These are phyloP conservation scores for Coilia nasus DNA, from an alignment of 2,797 vertebrate species.

Conservation along the genomic window DNA sequence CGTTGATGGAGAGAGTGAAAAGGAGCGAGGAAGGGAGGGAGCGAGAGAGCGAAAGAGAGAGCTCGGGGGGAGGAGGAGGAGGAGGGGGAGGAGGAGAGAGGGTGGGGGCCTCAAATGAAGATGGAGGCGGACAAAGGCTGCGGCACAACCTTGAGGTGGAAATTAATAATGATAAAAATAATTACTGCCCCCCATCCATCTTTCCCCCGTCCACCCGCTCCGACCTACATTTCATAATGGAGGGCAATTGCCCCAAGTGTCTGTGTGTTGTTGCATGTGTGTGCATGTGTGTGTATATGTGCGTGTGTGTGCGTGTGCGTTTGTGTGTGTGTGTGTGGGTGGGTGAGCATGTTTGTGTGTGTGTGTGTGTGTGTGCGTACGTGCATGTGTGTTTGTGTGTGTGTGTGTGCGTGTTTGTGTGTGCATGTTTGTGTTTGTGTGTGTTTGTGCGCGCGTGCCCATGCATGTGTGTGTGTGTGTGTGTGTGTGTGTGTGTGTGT, in stretches of 20 bases:
- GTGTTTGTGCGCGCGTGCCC: background rate
- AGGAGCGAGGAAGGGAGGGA: background rate
- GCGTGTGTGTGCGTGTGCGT: slow-evolving; percentile 36
- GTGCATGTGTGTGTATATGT: slow-evolving; percentile 28
- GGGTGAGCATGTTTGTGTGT: background rate
- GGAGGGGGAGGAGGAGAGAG: background rate
- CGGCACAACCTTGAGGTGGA: slow-evolving; percentile 78
- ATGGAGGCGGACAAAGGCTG: slow-evolving; percentile 75
- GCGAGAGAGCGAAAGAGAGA: background rate
- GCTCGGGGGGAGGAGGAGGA: slow-evolving; percentile 36
- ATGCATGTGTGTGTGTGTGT: background rate
- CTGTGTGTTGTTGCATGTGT: slow-evolving; percentile 30
- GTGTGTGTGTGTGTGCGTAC: background rate
- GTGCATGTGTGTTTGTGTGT: background rate
- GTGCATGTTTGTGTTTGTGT: background rate
- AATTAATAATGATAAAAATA: slow-evolving; percentile 86
- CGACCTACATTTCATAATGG: slow-evolving; percentile 80
- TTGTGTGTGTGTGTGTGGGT: slow-evolving; percentile 29
- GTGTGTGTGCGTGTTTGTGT: background rate
- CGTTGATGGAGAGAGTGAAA: slow-evolving; percentile 24
- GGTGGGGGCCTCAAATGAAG: slow-evolving; percentile 63
- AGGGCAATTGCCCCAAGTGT: slow-evolving; percentile 74
- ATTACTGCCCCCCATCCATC: slow-evolving; percentile 72
- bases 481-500: background rate
- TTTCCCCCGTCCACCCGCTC: slow-evolving; percentile 66